Evolutionary conservation across 2,113 vertebrate species (phyloP).

Genomic region (Orthonyx spaldingii): DNA sequence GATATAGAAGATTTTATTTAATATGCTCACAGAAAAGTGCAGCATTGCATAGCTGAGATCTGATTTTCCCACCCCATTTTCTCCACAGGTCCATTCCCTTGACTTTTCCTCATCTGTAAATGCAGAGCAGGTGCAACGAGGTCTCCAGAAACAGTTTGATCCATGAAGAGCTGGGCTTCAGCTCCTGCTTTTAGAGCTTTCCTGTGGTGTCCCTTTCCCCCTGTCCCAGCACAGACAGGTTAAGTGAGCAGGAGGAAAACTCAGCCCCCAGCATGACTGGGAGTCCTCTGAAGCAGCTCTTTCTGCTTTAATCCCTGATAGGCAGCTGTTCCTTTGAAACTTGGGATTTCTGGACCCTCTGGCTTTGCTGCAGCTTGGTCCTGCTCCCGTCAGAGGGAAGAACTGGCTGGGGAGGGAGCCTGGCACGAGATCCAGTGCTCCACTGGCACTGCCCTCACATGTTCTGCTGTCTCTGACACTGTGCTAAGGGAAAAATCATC

Average conservation of each 20-base stretch:
- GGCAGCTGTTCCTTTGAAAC: background rate
- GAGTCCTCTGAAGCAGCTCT: background rate
- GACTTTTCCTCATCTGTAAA: background rate
- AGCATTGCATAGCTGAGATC: background rate
- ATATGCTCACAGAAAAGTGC: background rate
- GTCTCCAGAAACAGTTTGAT: background rate
- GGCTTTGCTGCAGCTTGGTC: background rate
- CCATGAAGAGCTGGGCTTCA: background rate
- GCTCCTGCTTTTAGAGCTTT: background rate
- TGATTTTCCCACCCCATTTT: background rate
- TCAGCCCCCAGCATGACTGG: background rate
- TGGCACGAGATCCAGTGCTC: background rate
- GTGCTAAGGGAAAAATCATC: background rate
- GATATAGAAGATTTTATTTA: background rate
- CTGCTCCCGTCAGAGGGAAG: background rate
- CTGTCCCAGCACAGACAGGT: background rate
- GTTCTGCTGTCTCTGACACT: background rate
- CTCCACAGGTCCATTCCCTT: background rate
- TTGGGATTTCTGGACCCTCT: background rate
- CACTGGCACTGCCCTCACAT: accelerated
- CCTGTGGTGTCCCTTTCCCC: background rate
- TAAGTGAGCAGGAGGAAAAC: background rate
- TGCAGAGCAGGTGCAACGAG: background rate
- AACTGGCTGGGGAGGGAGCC: accelerated
- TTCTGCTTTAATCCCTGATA: background rate